phyloP scores from a whole-genome alignment of 2,797 vertebrate species.

The Pseudopleuronectes americanus region DNA sequence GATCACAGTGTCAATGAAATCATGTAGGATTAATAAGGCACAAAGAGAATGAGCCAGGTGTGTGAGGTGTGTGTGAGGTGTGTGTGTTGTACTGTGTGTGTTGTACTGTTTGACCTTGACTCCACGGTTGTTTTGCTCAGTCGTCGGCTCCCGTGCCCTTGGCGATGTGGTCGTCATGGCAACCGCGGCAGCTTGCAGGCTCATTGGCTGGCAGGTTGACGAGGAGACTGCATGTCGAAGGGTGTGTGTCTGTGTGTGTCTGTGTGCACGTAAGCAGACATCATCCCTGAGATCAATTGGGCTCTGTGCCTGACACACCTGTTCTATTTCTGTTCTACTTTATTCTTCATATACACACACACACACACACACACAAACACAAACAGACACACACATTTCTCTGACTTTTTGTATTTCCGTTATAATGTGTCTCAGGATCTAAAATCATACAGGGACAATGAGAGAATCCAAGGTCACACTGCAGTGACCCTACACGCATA shows the following conservation, averaged over 20 bases:
- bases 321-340: conserved; percentile 49
- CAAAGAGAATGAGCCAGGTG: conserved; percentile 2
- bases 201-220: conserved; percentile 55
- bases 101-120: conserved; percentile 61
- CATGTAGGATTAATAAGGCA: background rate
- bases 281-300: conserved; percentile 42
- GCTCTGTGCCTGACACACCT: conserved; percentile 49
- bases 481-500: conserved; percentile 1
- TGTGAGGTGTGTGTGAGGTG: conserved; percentile 26
- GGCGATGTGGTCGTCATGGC: conserved; percentile 50
- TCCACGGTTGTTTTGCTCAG: conserved; percentile 36
- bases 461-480: conserved; percentile 29
- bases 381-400: conserved; percentile 1
- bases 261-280: background rate
- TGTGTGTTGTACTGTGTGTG: conserved; percentile 18
- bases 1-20: background rate
- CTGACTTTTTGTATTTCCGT: background rate
- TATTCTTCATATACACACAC: background rate
- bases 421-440: too few species aligned
- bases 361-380: conserved; percentile 2
- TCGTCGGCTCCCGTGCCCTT: conserved; percentile 46
- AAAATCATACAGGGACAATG: background rate
- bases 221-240: conserved; percentile 23
- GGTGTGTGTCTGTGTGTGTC: conserved; percentile 10
- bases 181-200: conserved; percentile 44